These are phyloP conservation scores for Megaleporinus macrocephalus DNA, from an alignment of 2,113 vertebrate species.

Conservation along the genomic window DNA sequence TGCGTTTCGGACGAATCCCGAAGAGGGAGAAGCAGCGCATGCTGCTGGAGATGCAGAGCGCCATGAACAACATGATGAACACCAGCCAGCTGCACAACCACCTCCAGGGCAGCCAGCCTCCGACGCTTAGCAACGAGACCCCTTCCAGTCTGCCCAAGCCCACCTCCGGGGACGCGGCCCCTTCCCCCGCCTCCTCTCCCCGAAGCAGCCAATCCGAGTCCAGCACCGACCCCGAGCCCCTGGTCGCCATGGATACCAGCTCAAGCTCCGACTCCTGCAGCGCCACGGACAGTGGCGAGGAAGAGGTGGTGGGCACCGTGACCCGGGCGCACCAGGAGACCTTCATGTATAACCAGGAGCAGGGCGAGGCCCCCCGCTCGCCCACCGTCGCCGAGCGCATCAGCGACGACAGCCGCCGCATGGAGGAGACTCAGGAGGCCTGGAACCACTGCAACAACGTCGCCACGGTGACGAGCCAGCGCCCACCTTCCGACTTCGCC, in stretches of 20 bases:
- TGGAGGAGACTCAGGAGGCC: slow-evolving; percentile 68
- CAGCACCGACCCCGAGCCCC: slow-evolving; percentile 53
- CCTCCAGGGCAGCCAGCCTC: slow-evolving; percentile 58
- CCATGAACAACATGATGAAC: slow-evolving; percentile 98
- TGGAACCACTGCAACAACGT: slow-evolving; percentile 74
- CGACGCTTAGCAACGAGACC: slow-evolving; percentile 48
- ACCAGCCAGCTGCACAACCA: slow-evolving; percentile 61
- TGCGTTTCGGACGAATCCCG: slow-evolving; percentile 95
- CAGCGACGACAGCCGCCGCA: not conserved
- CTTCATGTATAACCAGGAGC: slow-evolving; percentile 93
- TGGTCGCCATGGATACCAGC: slow-evolving; percentile 71
- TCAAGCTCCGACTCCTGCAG: slow-evolving; percentile 66
- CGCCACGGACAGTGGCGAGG: slow-evolving; percentile 83
- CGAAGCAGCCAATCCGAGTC: slow-evolving; percentile 60
- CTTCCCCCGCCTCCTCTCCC: slow-evolving; percentile 58
- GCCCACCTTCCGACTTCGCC: slow-evolving; percentile 63
- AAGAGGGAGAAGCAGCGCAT: slow-evolving; percentile 97
- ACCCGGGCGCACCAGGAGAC: slow-evolving; percentile 90
- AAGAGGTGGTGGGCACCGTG: slow-evolving; percentile 88
- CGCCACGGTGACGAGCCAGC: slow-evolving; percentile 63
- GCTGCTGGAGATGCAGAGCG: slow-evolving; percentile 97
- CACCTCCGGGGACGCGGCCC: slow-evolving; percentile 69
- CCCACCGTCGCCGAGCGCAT: slow-evolving; percentile 56
- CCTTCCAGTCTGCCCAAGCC: slow-evolving; percentile 21
- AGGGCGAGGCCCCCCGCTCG: slow-evolving; percentile 64